Conservation (phyloP, 2,888 invertebrate genomes). For the Pseudococcus jackbeardsleyi region DNA sequence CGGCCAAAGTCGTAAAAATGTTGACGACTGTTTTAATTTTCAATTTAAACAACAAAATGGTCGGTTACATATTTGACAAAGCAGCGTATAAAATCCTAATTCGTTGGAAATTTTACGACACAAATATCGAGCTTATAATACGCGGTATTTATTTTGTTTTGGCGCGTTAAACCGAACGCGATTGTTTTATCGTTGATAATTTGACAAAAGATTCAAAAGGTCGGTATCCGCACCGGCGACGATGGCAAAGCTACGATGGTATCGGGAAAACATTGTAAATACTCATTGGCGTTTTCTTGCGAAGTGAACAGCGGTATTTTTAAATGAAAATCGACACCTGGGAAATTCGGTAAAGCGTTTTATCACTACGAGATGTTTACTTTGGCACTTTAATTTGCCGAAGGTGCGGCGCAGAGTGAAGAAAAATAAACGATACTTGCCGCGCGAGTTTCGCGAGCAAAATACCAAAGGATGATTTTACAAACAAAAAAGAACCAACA, state of each 20-base stretch:
- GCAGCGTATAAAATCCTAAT: background rate
- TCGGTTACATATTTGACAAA: background rate
- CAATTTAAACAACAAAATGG: background rate
- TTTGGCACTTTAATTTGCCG: constrained; percentile 13
- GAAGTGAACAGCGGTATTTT: constrained; percentile 25
- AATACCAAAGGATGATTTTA: background rate
- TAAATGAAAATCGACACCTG: constrained; percentile 35
- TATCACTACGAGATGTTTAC: constrained; percentile 30
- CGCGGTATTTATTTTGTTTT: background rate
- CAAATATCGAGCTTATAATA: background rate
- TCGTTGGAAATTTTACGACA: constrained; percentile 1
- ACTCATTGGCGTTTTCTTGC: background rate
- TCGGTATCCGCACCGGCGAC: background rate
- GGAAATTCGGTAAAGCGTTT: constrained; percentile 26
- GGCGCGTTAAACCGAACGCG: background rate
- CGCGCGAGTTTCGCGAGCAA: background rate
- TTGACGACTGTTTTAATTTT: background rate
- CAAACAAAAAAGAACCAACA: background rate
- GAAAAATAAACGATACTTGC: constrained; percentile 43
- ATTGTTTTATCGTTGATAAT: background rate
- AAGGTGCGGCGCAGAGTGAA: background rate
- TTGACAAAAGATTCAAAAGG: background rate
- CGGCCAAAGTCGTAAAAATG: background rate
- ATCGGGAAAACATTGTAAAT: constrained; percentile 2
- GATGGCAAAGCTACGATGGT: background rate